phyloP scores from a whole-genome alignment of 92 coral and sea anemone genomes.

The Nematostella vectensis region DNA sequence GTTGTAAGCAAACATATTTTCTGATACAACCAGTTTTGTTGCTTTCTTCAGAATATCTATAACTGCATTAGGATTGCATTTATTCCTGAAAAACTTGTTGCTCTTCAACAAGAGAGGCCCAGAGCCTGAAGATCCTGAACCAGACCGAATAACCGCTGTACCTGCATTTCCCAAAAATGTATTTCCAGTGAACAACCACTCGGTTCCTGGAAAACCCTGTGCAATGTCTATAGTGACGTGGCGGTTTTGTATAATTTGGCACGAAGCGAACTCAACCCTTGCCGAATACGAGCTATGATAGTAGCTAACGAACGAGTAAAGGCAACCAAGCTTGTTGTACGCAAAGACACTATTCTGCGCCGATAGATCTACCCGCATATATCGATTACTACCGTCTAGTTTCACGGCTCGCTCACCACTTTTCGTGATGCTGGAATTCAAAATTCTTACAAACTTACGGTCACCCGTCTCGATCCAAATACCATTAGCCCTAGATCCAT shows the following conservation, averaged over 20 bases:
- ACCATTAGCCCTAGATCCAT: constrained; percentile 20
- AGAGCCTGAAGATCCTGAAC: neutral
- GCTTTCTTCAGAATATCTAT: neutral
- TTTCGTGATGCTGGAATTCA: constrained; percentile 29
- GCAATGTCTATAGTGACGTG: constrained; percentile 19
- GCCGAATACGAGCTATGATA: neutral
- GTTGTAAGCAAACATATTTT: constrained; percentile 22
- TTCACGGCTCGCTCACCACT: constrained; percentile 30
- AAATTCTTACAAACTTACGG: constrained; percentile 8
- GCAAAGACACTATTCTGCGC: constrained; percentile 24
- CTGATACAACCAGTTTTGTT: neutral
- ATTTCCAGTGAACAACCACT: constrained; percentile 20
- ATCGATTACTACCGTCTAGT: constrained; percentile 4
- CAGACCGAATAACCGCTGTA: constrained; percentile 4
- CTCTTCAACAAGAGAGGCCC: neutral
- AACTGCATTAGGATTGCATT: constrained; percentile 18
- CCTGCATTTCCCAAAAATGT: constrained; percentile 24
- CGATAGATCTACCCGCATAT: neutral
- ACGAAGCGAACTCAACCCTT: constrained; percentile 9
- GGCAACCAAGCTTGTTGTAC: constrained; percentile 26
- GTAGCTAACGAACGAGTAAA: constrained; percentile 3
- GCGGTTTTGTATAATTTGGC: constrained; percentile 18
- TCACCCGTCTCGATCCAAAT: constrained; percentile 9
- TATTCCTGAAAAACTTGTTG: constrained; percentile 27
- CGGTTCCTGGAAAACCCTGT: neutral